Base-by-base conservation (phyloP, 2,888 invertebrate species). In the Acanthosepion pharaonis region DNA sequence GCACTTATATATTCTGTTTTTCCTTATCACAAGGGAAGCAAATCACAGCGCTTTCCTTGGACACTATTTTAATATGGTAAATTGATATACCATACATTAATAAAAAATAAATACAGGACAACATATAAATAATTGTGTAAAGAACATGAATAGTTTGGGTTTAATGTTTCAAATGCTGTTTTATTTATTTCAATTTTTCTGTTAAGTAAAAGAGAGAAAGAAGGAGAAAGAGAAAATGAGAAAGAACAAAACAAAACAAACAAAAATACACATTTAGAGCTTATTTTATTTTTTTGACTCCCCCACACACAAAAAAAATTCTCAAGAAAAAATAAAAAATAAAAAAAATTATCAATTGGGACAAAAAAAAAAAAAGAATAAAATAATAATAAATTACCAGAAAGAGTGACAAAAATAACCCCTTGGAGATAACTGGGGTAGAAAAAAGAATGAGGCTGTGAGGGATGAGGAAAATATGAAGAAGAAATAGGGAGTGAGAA, bases 161-260 rank as follows among this genome's bases (percentile, higher is more conserved):
- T 78, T 78, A n/a, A 78, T 78, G 78, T 78, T 78, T 78, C n/a
- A n/a, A 78, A 78, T 78, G 78, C 23, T n/a, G 23, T 78, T 78
- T 78, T 78, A 78, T 78, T 78, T 78, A n/a, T 78, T 78, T 78
- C 78, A n/a, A 33, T 78, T 78, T 78, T 78, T 78, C 78, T 78
- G 20, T 64, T 64, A 64, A 64, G 64, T 64, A 23, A 64, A 64
- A 25, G 28, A 64, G 25, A 78, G 78, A 28, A n/a, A 28, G n/a
- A 78, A n/a, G 33, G 18, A 11, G n/a, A 78, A 33, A n/a, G 78
- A 33, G 78, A n/a, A 18, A 33, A n/a, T 1, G n/a, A 28, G n/a
- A 78, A 9, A 78, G n/a, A 78, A 78, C 59, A 59, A 59, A 59
- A 59, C 59, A 59, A 59, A 59, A 59, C 59, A 78, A 78, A 78